These are phyloP conservation scores for Mesorhabditis spiculigera DNA, from an alignment of 2,888 invertebrate species.

Conservation along the genomic window DNA sequence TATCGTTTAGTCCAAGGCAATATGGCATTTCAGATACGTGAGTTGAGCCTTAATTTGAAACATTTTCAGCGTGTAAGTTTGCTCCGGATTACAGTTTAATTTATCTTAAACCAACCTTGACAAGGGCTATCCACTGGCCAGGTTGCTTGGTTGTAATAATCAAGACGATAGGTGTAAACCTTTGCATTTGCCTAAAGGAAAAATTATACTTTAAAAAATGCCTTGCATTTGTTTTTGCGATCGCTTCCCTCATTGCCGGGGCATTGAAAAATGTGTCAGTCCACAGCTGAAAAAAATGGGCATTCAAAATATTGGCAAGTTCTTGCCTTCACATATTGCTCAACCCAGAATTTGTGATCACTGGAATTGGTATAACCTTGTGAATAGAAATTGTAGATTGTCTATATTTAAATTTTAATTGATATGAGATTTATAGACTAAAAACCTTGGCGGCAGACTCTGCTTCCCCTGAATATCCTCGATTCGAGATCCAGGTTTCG, in stretches of 20 bases:
- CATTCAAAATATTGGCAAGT: background rate
- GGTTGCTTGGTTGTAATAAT: background rate
- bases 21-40: conserved; percentile 4
- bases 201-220: too few relatives aligned
- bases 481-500: background rate
- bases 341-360: conserved; percentile 2
- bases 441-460: background rate
- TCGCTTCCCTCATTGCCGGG: background rate
- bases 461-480: background rate
- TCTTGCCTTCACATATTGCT: conserved; percentile 1
- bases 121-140: conserved; percentile 1
- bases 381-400: background rate
- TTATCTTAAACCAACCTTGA: background rate
- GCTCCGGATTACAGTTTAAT: too few relatives aligned
- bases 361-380: background rate
- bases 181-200: background rate
- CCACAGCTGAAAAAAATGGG: background rate
- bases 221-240: background rate
- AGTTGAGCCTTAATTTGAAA: background rate
- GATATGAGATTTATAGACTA: too few relatives aligned
- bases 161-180: background rate
- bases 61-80: background rate
- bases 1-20: background rate
- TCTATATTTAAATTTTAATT: background rate
- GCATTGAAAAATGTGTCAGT: conserved; percentile 4